Evolutionary conservation across 2,797 vertebrate species (phyloP).

Genomic region (Spatula clypeata): DNA sequence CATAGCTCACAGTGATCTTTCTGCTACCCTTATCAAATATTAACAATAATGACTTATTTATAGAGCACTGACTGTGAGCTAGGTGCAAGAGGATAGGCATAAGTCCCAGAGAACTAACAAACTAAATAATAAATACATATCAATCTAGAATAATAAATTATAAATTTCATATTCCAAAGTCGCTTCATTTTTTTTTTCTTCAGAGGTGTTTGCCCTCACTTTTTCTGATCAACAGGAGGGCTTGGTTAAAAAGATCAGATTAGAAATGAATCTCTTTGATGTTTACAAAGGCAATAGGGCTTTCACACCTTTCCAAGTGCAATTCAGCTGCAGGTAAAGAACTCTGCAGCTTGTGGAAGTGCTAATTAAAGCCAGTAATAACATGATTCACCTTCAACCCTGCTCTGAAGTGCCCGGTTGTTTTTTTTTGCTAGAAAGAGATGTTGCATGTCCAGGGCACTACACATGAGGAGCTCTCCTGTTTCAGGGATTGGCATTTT

Average conservation of each 20-base stretch:
- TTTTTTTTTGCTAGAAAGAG: conserved; percentile 10
- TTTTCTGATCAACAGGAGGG: conserved; percentile 56
- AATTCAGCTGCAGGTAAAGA: conserved; percentile 58
- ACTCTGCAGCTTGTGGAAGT: conserved; percentile 28
- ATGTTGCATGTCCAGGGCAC: background rate
- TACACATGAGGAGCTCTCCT: background rate
- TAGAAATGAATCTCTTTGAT: conserved; percentile 73
- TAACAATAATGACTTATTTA: conserved; percentile 78
- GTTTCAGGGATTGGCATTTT: background rate
- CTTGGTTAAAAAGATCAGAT: conserved; percentile 63
- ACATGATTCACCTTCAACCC: conserved; percentile 49
- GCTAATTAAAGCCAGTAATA: conserved; percentile 72
- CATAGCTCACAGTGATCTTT: conserved; percentile 47
- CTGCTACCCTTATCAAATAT: conserved; percentile 74
- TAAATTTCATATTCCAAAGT: conserved; percentile 51
- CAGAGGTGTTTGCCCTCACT: conserved; percentile 47
- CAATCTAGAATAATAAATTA: conserved; percentile 81
- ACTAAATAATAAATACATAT: conserved; percentile 81
- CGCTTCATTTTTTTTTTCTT: background rate
- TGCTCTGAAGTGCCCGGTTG: background rate
- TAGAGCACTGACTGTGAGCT: conserved; percentile 43
- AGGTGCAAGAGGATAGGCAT: conserved; percentile 17
- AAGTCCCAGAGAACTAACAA: conserved; percentile 68
- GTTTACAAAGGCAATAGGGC: conserved; percentile 53
- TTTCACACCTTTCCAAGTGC: conserved; percentile 67